Base-by-base conservation (phyloP, 2,797 vertebrate genomes). In the Triplophysa yarkandensis region DNA sequence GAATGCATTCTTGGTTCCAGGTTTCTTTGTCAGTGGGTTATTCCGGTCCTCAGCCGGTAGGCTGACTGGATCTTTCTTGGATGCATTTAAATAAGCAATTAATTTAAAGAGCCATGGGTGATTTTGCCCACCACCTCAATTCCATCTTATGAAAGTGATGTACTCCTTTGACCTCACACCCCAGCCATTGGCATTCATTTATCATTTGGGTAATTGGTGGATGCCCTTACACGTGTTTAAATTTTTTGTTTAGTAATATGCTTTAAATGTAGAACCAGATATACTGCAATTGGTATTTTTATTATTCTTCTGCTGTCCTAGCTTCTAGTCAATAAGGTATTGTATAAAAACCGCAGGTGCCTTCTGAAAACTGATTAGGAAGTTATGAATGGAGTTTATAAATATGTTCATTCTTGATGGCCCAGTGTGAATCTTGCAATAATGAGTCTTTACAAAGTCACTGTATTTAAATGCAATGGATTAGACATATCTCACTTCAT, bases 61-160 rank as follows among this genome's bases (percentile, higher is more conserved):
- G 79, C 62, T 80, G 79, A 85, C 81, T 84, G 74, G 54, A 67
- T 83, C 58, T 77, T 77, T 74, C 43, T 61, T 80, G 68, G 67
- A 27, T 66, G 43, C 77, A 76, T 87, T 82, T 84, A 72, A 86
- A 80, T 63, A 84, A 82, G 74, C 77, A 85, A 77, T 86, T 83
- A 4, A 76, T 87, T 87, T 39, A 74, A 64, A 77, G 57, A 81
- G 64, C 83, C 77, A 76, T 46, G 74, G 74, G 76, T 85, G 25
- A 2, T 77, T 80, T 64, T 43, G 68, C 62, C 34, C 74, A 50
- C 36, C 36, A 36, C 19, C 55, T 55, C 19, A 78, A 61, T 54
- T 34, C 32, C 57, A 21, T 44, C 16, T 48, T 43, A 30, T 11
- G 14, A 39, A 16, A 23, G 11, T 67, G 27, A 46, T 44, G 39